Base-by-base conservation (phyloP, 2,797 vertebrate species). In the Acridotheres tristis region DNA sequence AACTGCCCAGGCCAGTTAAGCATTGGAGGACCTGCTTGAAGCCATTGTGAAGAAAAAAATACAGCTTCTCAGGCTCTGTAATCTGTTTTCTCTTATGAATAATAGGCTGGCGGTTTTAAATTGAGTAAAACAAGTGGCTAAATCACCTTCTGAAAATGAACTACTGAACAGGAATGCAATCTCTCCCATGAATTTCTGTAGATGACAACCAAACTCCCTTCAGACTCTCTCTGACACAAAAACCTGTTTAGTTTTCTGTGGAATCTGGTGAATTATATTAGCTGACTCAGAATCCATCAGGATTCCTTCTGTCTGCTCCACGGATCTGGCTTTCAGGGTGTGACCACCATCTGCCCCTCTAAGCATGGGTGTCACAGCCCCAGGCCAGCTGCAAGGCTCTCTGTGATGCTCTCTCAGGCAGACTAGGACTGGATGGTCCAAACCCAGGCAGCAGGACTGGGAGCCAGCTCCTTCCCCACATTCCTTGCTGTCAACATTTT, bases 71-170 rank as follows among this genome's bases (percentile, higher is more conserved):
- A 55, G 34, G 19, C 25, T 69, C 23, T 77, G 16, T 51, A 45
- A 57, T 90, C 20, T 91, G 25, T 91, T 94, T 91, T 90, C 66
- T 75, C 13, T 45, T 36, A 42, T n/a, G 80, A 88, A 90, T 77
- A 93, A 61, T 40, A 81, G 85, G 45, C 32, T 69, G 65, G 34
- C 0, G 1, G 27, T 58, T 94, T 91, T 93, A 83, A 79, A 87
- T 43, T 89, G 86, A 85, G 77, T 77, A 93, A 93, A 96, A 58
- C 77, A 93, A 90, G 80, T 69, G 27, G 36, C 50, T 94, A 81
- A 85, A 77, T 61, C 61, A 68, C 55, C 43, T 83, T 84, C 67
- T 87, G 54, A 89, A 94, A 92, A 93, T 53, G 38, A 95, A 29
- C 61, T 85, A 42, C 65, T 75, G 89, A 95, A 84, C 42, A 93